These are phyloP conservation scores for Bubo blakistoni DNA, from an alignment of 2,113 vertebrate genomes.

Conservation along the genomic window DNA sequence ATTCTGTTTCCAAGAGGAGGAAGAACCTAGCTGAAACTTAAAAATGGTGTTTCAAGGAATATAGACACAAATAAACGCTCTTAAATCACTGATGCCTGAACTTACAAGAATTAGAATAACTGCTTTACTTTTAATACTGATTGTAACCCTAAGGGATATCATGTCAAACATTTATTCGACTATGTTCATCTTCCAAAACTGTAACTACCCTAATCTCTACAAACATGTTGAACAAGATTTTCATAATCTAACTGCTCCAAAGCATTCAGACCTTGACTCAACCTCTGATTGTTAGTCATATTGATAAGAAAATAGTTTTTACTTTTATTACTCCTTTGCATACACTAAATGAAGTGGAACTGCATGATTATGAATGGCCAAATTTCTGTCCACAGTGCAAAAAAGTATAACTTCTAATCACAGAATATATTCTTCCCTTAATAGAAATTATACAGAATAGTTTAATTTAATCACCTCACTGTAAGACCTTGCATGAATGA, in stretches of 20 bases:
- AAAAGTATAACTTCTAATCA: neutral
- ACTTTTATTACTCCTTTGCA: neutral
- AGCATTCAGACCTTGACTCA: neutral
- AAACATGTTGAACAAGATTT: neutral
- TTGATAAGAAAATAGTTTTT: neutral
- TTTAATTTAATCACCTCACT: constrained; percentile 46
- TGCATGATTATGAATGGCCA: neutral
- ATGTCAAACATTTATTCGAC: neutral
- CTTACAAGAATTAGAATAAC: neutral
- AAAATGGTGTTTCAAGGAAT: neutral
- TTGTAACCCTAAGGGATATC: neutral
- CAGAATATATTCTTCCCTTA: constrained; percentile 14
- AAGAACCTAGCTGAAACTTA: neutral
- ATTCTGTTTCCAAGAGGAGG: constrained; percentile 8
- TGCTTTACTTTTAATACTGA: neutral
- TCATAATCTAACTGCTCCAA: neutral
- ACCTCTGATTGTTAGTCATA: neutral
- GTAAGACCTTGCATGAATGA: constrained; percentile 56
- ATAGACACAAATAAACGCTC: neutral
- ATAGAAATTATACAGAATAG: constrained; percentile 49
- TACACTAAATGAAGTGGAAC: neutral
- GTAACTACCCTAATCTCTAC: neutral
- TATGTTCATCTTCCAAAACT: neutral
- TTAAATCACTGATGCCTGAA: neutral
- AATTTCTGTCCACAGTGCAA: neutral